These are phyloP conservation scores for Agrilus biguttatus DNA, from an alignment of 2,888 invertebrate species.

Conservation along the genomic window DNA sequence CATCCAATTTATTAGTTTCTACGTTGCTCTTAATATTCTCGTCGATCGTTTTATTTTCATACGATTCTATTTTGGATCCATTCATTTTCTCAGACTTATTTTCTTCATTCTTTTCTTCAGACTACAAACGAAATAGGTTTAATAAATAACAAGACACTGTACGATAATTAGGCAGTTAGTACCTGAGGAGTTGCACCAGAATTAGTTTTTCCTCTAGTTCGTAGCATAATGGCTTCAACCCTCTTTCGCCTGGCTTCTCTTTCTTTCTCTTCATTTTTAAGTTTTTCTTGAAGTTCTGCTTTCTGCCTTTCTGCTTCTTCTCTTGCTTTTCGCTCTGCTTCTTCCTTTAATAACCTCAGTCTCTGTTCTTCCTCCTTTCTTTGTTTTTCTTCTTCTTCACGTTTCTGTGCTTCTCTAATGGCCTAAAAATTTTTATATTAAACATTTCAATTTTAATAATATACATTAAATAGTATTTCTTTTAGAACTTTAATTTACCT, in stretches of 20 bases:
- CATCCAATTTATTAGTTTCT: no score
- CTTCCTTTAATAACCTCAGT: conserved; percentile 53
- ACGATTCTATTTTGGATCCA: conserved; percentile 21
- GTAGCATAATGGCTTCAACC: conserved; percentile 83
- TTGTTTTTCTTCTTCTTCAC: conserved; percentile 64
- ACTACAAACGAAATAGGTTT: conserved; percentile 9
- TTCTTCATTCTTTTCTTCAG: conserved; percentile 18
- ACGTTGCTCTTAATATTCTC: no score
- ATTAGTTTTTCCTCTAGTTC: conserved; percentile 50
- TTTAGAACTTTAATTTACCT: conserved; percentile 40
- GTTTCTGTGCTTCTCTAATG: conserved; percentile 55
- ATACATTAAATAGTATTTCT: background rate
- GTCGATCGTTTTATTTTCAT: no score
- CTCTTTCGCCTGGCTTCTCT: conserved; percentile 75
- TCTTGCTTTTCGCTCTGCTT: conserved; percentile 62
- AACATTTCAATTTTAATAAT: background rate
- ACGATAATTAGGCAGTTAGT: no score
- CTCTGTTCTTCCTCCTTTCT: conserved; percentile 50
- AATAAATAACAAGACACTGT: no score
- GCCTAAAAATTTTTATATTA: conserved; percentile 25
- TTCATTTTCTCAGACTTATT: conserved; percentile 21
- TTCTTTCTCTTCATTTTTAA: conserved; percentile 79
- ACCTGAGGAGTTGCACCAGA: conserved; percentile 13
- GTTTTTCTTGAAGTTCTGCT: conserved; percentile 67
- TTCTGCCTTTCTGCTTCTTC: conserved; percentile 78